phyloP scores from a whole-genome alignment of 1,140 invertebrate species.

The Drosophila elegans region DNA sequence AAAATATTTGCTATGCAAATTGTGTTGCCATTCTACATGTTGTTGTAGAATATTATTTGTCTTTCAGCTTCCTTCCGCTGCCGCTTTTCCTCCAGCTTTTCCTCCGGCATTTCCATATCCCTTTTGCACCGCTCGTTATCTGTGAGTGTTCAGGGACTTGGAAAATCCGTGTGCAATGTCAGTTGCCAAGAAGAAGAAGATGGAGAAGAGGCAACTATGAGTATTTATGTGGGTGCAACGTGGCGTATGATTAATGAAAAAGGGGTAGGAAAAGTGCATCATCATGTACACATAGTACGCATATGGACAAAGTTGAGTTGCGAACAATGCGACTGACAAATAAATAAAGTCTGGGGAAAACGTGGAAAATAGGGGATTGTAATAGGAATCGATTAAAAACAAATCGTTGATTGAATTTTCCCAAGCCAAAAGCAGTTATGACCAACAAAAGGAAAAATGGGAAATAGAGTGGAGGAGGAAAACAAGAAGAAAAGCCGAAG shows the following conservation, averaged over 20 bases:
- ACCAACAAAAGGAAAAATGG: conserved; percentile 6
- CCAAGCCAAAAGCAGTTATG: conserved; percentile 58
- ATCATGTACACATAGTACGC: conserved; percentile 11
- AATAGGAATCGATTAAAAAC: conserved; percentile 73
- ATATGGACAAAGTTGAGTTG: conserved; percentile 22
- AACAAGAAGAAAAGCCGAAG: conserved; percentile 15
- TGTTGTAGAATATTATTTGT: conserved; percentile 31
- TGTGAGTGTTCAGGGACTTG: conserved; percentile 71
- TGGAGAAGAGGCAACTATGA: not conserved
- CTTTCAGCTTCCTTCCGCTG: conserved; percentile 15
- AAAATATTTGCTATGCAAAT: conserved; percentile 45
- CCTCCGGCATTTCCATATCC: not conserved
- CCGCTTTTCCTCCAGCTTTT: not conserved
- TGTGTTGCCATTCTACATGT: conserved; percentile 12
- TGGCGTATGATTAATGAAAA: conserved; percentile 80
- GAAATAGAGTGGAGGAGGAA: not conserved
- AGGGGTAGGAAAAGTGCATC: conserved; percentile 21
- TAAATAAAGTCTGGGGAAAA: conserved; percentile 36
- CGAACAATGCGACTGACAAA: conserved; percentile 15
- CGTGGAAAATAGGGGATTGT: conserved; percentile 22
- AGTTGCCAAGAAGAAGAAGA: conserved; percentile 42
- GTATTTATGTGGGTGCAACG: conserved; percentile 69
- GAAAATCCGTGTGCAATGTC: conserved; percentile 78
- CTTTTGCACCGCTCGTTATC: conserved; percentile 7
- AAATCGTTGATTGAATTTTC: conserved; percentile 75